Evolutionary conservation across 2,888 invertebrate species (phyloP).

Genomic region (Arenicola marina): DNA sequence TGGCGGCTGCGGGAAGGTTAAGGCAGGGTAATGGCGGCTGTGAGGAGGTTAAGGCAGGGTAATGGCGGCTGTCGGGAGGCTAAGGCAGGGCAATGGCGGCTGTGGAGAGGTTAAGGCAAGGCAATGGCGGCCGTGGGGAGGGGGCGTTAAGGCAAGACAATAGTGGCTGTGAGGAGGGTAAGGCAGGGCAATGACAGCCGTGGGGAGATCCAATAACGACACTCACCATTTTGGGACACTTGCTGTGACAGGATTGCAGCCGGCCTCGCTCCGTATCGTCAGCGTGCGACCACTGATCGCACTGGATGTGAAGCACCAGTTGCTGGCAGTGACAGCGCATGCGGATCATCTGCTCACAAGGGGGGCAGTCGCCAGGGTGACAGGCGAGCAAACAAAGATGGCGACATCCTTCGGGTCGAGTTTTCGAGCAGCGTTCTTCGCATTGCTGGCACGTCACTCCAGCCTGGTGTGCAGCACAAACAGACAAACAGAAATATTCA

Average conservation of each 20-base stretch:
- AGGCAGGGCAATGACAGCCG: too few relatives aligned
- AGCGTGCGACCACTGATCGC: slow-evolving; percentile 69
- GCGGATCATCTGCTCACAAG: slow-evolving; percentile 68
- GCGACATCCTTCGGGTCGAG: slow-evolving; percentile 71
- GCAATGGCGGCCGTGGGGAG: too few relatives aligned
- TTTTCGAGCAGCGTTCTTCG: slow-evolving; percentile 48
- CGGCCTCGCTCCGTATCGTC: slow-evolving; percentile 59
- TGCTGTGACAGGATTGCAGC: slow-evolving; percentile 75
- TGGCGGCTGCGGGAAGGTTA: too few relatives aligned
- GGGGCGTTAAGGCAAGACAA: too few relatives aligned
- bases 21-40: too few relatives aligned
- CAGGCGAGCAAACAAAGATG: slow-evolving; percentile 73
- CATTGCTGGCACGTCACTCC: slow-evolving; percentile 57
- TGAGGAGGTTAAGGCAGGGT: too few relatives aligned
- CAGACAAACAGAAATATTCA: too few relatives aligned
- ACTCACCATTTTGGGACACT: slow-evolving; percentile 80
- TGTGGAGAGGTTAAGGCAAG: too few relatives aligned
- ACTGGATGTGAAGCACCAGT: slow-evolving; percentile 75
- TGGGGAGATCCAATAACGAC: too few relatives aligned
- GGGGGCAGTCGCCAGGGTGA: slow-evolving; percentile 72
- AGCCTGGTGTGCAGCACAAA: slow-evolving; percentile 38
- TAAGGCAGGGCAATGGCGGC: too few relatives aligned
- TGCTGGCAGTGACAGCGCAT: slow-evolving; percentile 81
- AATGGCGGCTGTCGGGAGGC: too few relatives aligned
- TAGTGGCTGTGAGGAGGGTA: too few relatives aligned